Evolutionary conservation across 2,888 invertebrate genomes (phyloP).

Genomic region (Pachycephus smyrnensis): DNA sequence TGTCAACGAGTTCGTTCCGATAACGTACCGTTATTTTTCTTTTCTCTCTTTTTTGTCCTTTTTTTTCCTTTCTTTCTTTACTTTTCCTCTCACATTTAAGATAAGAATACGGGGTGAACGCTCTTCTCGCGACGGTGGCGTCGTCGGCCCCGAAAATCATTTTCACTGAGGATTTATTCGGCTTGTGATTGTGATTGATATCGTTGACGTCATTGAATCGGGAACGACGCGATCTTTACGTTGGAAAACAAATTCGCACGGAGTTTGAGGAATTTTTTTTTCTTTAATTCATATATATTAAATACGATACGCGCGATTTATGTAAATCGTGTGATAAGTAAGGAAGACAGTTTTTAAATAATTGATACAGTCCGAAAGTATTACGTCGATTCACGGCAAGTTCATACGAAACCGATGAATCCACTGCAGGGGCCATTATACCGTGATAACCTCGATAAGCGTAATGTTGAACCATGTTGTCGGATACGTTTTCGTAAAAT

Average conservation of each 20-base stretch:
- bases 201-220: not conserved
- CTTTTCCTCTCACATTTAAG: not conserved
- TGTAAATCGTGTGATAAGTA: too few relatives aligned
- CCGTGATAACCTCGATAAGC: not conserved
- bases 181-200: not conserved
- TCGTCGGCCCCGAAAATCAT: not conserved
- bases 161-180: not conserved
- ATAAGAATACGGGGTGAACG: not conserved
- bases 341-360: too few relatives aligned
- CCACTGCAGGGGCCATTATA: not conserved
- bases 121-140: not conserved
- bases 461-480: too few relatives aligned
- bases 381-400: not conserved
- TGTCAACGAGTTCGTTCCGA: constrained; percentile 17
- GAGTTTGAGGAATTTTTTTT: not conserved
- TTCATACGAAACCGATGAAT: not conserved
- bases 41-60: not conserved
- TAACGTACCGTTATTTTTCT: constrained; percentile 5
- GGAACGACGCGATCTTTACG: not conserved
- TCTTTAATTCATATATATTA: not conserved
- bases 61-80: constrained; percentile 6
- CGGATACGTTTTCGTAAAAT: too few relatives aligned
- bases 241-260: not conserved
- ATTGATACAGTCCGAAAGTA: not conserved
- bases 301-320: too few relatives aligned